These are phyloP conservation scores for Aurelia sp. DNA, from an alignment of 30 jellyfish, hydroid and myxozoan species.

Conservation along the genomic window DNA sequence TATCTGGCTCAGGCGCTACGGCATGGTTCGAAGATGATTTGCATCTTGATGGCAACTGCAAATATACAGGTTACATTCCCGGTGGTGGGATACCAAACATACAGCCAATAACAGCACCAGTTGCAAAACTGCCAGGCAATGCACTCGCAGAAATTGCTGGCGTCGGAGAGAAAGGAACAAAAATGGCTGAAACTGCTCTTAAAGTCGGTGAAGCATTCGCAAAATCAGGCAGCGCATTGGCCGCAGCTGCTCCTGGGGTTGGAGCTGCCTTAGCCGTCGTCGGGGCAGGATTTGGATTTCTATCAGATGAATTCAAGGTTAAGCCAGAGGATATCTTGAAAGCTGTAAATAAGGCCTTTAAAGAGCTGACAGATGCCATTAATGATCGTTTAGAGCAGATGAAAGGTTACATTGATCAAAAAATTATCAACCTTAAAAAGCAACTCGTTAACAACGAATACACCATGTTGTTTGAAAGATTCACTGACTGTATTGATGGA, in stretches of 20 bases:
- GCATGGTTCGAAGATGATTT: background rate
- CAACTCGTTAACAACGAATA: constrained; percentile 16
- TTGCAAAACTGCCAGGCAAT: constrained; percentile 1
- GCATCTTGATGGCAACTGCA: background rate
- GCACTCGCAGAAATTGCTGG: constrained; percentile 12
- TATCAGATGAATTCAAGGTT: constrained; percentile 18
- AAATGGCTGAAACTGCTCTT: background rate
- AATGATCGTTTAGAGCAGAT: constrained; percentile 34
- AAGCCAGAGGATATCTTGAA: constrained; percentile 32
- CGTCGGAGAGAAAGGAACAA: background rate
- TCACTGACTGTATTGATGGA: constrained; percentile 7
- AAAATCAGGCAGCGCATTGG: background rate
- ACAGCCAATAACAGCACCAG: constrained; percentile 9
- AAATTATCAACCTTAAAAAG: constrained; percentile 1
- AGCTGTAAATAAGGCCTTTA: constrained; percentile 32
- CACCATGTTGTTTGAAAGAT: background rate
- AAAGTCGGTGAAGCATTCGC: background rate
- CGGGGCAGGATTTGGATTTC: constrained; percentile 43
- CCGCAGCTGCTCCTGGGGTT: constrained; percentile 13
- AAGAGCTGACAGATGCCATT: constrained; percentile 29
- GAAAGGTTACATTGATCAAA: constrained; percentile 37
- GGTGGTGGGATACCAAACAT: constrained; percentile 31
- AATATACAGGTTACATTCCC: constrained; percentile 28
- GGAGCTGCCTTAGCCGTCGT: constrained; percentile 36
- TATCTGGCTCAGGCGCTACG: background rate